These are phyloP conservation scores for Dasypus novemcinctus DNA, from an alignment of 2,113 vertebrate species.

Conservation along the genomic window DNA sequence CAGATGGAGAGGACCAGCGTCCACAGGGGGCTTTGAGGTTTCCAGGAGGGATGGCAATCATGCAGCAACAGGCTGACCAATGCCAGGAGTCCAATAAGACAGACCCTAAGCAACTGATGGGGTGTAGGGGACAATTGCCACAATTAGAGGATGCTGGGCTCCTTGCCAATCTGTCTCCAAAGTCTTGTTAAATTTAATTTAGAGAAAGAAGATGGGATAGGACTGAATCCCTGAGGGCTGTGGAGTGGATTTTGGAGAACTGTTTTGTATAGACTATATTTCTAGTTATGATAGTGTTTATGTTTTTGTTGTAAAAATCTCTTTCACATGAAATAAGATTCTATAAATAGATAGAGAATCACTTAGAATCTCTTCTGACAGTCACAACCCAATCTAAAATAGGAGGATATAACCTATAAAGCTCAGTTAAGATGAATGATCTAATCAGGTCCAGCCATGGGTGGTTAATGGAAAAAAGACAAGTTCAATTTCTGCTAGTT, in stretches of 20 bases:
- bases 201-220: conserved; percentile 32
- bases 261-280: conserved; percentile 30
- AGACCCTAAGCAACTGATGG: not conserved
- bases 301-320: conserved; percentile 26
- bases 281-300: conserved; percentile 9
- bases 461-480: conserved; percentile 31
- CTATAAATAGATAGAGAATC: not conserved
- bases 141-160: not conserved
- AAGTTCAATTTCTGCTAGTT: conserved; percentile 6
- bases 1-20: not conserved
- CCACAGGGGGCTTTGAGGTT: not conserved
- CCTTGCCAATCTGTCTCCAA: conserved; percentile 16
- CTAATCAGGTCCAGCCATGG: not conserved
- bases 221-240: not conserved
- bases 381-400: not conserved
- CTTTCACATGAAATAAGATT: conserved; percentile 54
- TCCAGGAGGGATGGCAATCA: not conserved
- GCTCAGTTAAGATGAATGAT: conserved; percentile 1
- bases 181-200: conserved; percentile 61
- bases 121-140: not conserved
- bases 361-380: conserved; percentile 26
- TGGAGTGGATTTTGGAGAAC: conserved; percentile 40
- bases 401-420: conserved; percentile 12
- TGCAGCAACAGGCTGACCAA: not conserved
- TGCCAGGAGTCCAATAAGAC: not conserved